Evolutionary conservation across 1,140 invertebrate species (phyloP).

Genomic region (Drosophila pectinifera): DNA sequence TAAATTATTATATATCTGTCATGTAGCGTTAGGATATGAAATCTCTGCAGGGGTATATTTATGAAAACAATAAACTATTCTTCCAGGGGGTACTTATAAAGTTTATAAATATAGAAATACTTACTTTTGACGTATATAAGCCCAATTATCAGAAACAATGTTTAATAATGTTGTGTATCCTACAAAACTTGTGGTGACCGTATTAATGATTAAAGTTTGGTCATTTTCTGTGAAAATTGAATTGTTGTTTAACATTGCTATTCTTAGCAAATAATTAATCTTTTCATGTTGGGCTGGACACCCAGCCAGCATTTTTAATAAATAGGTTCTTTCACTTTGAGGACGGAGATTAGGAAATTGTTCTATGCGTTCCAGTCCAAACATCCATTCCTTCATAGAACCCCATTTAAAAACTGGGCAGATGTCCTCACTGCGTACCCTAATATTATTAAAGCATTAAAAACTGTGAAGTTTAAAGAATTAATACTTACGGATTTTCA

Average conservation of each 20-base stretch:
- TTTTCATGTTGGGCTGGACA: constrained; percentile 89
- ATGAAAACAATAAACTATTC: not conserved
- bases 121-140: constrained; percentile 88
- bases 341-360: constrained; percentile 89
- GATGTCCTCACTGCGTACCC: constrained; percentile 89
- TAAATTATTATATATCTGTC: no score
- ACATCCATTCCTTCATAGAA: constrained; percentile 91
- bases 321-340: constrained; percentile 90
- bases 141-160: constrained; percentile 89
- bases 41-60: no score
- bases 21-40: no score
- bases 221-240: constrained; percentile 90
- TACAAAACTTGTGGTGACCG: constrained; percentile 88
- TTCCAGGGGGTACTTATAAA: no score
- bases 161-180: constrained; percentile 90
- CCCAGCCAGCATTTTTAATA: constrained; percentile 90
- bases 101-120: not conserved
- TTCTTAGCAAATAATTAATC: constrained; percentile 89
- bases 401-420: constrained; percentile 93
- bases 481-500: constrained; percentile 89
- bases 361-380: constrained; percentile 90
- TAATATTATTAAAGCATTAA: constrained; percentile 68
- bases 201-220: constrained; percentile 89
- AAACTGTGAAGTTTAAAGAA: not conserved
- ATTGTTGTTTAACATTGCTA: constrained; percentile 88